Evolutionary conservation across 2,797 vertebrate genomes (phyloP).

Genomic region (Enteromius treurensis): DNA sequence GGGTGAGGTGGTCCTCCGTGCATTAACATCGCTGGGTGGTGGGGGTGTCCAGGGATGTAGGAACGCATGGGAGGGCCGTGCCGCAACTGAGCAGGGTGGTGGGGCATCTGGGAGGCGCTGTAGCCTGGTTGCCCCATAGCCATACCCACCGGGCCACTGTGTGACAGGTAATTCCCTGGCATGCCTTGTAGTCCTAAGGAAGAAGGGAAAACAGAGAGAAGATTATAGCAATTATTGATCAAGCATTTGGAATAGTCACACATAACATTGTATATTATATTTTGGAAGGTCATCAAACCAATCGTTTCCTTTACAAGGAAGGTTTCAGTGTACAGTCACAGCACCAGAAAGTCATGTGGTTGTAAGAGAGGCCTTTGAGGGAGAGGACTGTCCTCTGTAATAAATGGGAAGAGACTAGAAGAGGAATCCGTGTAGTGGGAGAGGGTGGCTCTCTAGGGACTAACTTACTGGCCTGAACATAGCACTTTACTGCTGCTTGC

Average conservation of each 20-base stretch:
- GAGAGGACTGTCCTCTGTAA: conserved; percentile 48
- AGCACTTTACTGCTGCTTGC: conserved; percentile 45
- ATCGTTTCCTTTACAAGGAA: not conserved
- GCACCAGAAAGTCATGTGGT: conserved; percentile 22
- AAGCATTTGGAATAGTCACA: conserved; percentile 25
- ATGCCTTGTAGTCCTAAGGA: conserved; percentile 88
- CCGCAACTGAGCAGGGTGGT: conserved; percentile 85
- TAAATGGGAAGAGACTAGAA: conserved; percentile 43
- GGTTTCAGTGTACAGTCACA: conserved; percentile 2
- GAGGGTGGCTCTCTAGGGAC: conserved; percentile 46
- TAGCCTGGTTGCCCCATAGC: conserved; percentile 87
- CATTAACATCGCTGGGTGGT: conserved; percentile 88
- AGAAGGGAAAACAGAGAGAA: conserved; percentile 58
- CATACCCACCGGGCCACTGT: conserved; percentile 87
- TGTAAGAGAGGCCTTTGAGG: conserved; percentile 10
- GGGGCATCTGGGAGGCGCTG: conserved; percentile 84
- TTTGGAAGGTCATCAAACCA: conserved; percentile 12
- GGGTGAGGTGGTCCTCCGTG: conserved; percentile 88
- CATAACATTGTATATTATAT: not conserved
- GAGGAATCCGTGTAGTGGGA: conserved; percentile 48
- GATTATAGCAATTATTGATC: conserved; percentile 45
- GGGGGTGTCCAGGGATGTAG: conserved; percentile 88
- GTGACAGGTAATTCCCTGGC: conserved; percentile 91
- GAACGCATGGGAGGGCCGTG: conserved; percentile 87
- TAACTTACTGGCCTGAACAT: conserved; percentile 40